phyloP scores from a whole-genome alignment of 2,797 vertebrate genomes.

The Champsocephalus gunnari region DNA sequence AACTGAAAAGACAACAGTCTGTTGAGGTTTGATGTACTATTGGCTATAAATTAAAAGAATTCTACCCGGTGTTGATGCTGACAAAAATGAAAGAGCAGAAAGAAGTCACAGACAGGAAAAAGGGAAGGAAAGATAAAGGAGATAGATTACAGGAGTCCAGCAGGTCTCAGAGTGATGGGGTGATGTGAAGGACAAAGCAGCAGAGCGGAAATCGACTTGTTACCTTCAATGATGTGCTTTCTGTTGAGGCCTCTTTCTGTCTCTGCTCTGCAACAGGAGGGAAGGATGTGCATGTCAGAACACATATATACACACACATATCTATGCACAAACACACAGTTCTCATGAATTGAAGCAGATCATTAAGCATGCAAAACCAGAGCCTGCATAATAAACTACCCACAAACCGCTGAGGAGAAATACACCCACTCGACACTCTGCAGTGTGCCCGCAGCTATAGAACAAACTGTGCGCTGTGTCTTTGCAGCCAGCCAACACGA shows the following conservation, averaged over 20 bases:
- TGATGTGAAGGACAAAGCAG: constrained; percentile 66
- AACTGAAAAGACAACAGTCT: constrained; percentile 30
- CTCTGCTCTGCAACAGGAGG: constrained; percentile 89
- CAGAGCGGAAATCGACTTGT: constrained; percentile 48
- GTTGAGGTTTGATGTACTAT: constrained; percentile 1
- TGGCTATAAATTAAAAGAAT: constrained; percentile 20
- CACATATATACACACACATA: constrained; percentile 2
- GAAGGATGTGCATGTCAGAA: constrained; percentile 30
- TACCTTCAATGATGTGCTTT: constrained; percentile 99
- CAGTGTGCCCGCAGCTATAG: constrained; percentile 26
- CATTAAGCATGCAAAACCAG: constrained; percentile 37
- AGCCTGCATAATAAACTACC: constrained; percentile 37
- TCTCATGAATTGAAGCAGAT: constrained; percentile 21
- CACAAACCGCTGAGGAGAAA: constrained; percentile 33
- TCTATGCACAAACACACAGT: background rate
- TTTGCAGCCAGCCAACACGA: constrained; percentile 15
- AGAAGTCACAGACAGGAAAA: constrained; percentile 24
- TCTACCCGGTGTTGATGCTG: constrained; percentile 26
- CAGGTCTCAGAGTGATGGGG: constrained; percentile 30
- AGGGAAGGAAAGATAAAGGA: constrained; percentile 46
- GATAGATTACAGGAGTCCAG: constrained; percentile 47
- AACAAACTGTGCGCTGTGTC: constrained; percentile 38
- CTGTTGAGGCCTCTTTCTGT: constrained; percentile 96
- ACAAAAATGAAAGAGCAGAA: constrained; percentile 35
- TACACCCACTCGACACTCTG: constrained; percentile 38